phyloP scores from a whole-genome alignment of 2,797 vertebrate species.

The Dipus sagitta region DNA sequence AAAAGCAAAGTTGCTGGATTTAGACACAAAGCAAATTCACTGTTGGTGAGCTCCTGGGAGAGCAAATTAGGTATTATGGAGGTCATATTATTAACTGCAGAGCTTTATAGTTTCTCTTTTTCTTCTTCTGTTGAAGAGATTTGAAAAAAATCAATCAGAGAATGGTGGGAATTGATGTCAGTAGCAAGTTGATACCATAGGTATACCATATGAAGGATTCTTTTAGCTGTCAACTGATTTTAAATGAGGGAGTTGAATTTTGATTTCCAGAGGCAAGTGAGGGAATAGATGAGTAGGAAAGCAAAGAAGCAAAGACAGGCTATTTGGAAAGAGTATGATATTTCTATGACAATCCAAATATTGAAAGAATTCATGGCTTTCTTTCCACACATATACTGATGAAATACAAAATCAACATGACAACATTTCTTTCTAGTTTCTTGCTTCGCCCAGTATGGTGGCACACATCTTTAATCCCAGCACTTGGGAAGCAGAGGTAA shows the following conservation, averaged over 20 bases:
- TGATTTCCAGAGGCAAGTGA: background rate
- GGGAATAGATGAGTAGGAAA: background rate
- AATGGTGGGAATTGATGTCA: background rate
- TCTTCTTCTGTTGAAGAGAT: slow-evolving; percentile 34
- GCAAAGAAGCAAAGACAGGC: background rate
- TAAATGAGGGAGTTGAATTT: background rate
- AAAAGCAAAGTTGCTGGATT: background rate
- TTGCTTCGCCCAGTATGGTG: no score
- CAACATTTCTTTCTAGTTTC: background rate
- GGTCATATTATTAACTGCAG: background rate
- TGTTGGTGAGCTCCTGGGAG: background rate
- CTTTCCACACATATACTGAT: background rate
- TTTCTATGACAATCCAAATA: background rate
- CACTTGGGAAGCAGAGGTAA: no score
- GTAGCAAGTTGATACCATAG: background rate
- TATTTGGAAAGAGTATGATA: background rate
- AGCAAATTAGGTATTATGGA: background rate
- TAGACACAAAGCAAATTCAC: slow-evolving; percentile 5
- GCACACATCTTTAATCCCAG: no score
- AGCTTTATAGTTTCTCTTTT: background rate
- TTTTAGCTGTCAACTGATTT: background rate
- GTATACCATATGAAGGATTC: background rate
- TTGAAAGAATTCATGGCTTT: background rate
- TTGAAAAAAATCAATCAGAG: slow-evolving; percentile 36
- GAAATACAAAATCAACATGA: background rate